A percentile compares a stretch with the other conserved stretches of the same genome.
Conservation (phyloP, 2,797 vertebrate species). For the Ciconia nigra region DNA sequence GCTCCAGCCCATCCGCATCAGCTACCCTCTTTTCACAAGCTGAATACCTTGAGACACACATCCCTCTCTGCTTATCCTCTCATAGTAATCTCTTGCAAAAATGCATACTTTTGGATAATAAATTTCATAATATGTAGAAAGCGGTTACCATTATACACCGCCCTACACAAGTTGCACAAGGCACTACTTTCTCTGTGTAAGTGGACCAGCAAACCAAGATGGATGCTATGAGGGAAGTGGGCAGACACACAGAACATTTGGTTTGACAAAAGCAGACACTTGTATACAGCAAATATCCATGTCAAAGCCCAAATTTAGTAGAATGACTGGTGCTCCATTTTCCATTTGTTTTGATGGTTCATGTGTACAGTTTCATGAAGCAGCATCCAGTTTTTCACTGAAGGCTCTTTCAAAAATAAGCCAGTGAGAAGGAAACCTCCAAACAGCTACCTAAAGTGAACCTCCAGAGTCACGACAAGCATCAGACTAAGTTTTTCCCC, state of each 20-base stretch:
- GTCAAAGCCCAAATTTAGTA: not conserved
- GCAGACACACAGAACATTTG: not conserved
- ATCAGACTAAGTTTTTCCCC: not conserved
- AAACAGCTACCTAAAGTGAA: not conserved
- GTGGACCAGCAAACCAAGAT: rapidly evolving
- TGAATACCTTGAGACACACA: rapidly evolving
- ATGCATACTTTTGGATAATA: rapidly evolving
- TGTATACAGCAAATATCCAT: not conserved
- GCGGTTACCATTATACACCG: not conserved
- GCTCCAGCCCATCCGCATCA: rapidly evolving
- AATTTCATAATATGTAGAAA: not conserved
- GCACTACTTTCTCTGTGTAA: rapidly evolving
- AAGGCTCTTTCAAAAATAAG: not conserved
- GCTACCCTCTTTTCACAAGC: not conserved
- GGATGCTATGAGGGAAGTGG: rapidly evolving
- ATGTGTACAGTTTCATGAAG: not conserved
- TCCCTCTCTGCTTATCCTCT: not conserved
- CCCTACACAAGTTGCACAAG: not conserved
- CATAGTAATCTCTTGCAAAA: not conserved
- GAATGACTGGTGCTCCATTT: not conserved
- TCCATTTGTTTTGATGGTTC: not conserved
- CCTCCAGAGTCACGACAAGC: not conserved
- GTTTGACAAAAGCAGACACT: not conserved
- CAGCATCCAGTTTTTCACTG: not conserved
- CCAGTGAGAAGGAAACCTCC: not conserved